phyloP scores from a whole-genome alignment of 2,888 invertebrate genomes.

The Ochropleura leucogaster region DNA sequence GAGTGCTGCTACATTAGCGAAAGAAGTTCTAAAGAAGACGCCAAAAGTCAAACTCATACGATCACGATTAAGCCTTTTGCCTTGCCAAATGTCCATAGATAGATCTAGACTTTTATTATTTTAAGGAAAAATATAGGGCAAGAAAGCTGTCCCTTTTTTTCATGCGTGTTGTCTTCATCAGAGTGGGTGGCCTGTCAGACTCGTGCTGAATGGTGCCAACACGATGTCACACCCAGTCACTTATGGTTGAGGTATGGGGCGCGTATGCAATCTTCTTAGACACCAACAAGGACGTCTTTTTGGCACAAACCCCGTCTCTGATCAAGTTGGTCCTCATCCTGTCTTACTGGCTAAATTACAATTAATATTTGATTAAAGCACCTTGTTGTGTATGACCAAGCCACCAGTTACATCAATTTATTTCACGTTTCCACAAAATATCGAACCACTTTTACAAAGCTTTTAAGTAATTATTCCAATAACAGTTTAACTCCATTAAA shows the following conservation, averaged over 20 bases:
- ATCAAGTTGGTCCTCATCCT: not conserved
- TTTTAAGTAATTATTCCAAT: constrained; percentile 1
- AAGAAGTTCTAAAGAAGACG: not conserved
- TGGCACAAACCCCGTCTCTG: not conserved
- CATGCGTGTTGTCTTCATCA: no score
- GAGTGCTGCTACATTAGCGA: not conserved
- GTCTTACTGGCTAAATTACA: not conserved
- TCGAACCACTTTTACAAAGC: not conserved
- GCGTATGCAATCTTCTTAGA: not conserved
- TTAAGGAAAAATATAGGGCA: no score
- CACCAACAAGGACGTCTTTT: not conserved
- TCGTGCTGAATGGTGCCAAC: not conserved
- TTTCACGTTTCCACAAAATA: constrained; percentile 5
- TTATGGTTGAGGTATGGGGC: not conserved
- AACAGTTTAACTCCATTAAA: constrained; percentile 4
- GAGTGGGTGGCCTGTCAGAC: not conserved
- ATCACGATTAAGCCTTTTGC: not conserved
- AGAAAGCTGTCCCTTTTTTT: no score
- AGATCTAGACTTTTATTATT: not conserved
- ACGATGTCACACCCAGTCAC: not conserved
- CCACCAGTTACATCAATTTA: not conserved
- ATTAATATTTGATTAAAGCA: not conserved
- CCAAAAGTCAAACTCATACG: not conserved
- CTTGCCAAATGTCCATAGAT: not conserved
- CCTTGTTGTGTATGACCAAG: not conserved